These are phyloP conservation scores for Lacerta viridis DNA, from an alignment of 2,797 vertebrate genomes.

Conservation along the genomic window DNA sequence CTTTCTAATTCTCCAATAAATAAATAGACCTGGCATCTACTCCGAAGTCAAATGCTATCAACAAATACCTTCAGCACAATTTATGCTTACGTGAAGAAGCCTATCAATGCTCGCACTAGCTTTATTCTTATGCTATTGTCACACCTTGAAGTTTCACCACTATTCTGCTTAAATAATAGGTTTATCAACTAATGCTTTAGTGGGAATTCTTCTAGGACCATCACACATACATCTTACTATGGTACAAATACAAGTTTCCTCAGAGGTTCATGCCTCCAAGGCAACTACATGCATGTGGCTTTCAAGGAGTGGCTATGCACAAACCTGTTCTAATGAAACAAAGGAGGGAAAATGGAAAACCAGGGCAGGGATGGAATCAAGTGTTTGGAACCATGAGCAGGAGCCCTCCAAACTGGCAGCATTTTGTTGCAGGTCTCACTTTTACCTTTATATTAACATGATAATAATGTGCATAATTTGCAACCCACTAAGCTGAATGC, in stretches of 20 bases:
- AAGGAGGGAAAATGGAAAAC: too few relatives aligned
- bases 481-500: not conserved
- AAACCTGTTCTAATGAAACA: not conserved
- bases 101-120: not conserved
- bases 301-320: not conserved
- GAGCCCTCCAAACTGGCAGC: not conserved
- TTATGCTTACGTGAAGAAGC: not conserved
- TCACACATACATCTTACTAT: not conserved
- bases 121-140: not conserved
- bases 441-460: not conserved
- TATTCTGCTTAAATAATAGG: not conserved
- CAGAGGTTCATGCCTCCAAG: not conserved
- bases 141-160: slow-evolving; percentile 1
- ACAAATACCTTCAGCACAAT: not conserved
- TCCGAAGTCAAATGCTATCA: not conserved
- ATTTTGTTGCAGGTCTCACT: too few relatives aligned
- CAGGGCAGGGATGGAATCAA: too few relatives aligned
- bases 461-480: not conserved
- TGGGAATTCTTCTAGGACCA: not conserved
- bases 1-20: not conserved
- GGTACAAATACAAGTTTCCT: not conserved
- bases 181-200: not conserved
- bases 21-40: not conserved
- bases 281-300: not conserved
- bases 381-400: not conserved